phyloP scores from a whole-genome alignment of 2,888 invertebrate genomes.

The Caenorhabditis sp. region DNA sequence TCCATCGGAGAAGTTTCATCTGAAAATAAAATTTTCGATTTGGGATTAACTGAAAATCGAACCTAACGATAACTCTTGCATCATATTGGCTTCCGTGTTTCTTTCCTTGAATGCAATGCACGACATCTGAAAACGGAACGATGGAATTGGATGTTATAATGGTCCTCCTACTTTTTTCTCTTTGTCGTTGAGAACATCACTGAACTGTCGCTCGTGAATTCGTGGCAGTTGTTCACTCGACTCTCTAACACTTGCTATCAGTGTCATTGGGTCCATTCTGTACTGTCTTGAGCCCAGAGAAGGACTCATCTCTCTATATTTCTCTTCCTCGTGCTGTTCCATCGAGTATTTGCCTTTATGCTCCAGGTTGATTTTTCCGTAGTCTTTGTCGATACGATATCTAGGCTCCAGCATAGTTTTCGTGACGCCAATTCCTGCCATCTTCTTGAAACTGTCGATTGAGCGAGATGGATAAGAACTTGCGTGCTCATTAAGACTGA shows the following conservation, averaged over 20 bases:
- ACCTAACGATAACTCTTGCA: slow-evolving; percentile 33
- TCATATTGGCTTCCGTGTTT: background rate
- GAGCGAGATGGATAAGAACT: slow-evolving; percentile 20
- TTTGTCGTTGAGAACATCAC: slow-evolving; percentile 49
- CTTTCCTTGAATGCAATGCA: slow-evolving; percentile 14
- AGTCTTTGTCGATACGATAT: slow-evolving; percentile 8
- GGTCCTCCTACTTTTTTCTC: slow-evolving; percentile 11
- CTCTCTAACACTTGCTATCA: slow-evolving; percentile 43
- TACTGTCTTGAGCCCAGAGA: slow-evolving; percentile 7
- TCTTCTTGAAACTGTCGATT: slow-evolving; percentile 27
- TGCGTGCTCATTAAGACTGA: slow-evolving; percentile 1
- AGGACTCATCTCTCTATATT: background rate
- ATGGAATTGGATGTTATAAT: background rate
- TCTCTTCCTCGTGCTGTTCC: slow-evolving; percentile 2
- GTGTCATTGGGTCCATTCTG: slow-evolving; percentile 39
- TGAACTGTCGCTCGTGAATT: slow-evolving; percentile 46
- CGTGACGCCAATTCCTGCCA: slow-evolving; percentile 1
- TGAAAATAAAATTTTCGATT: slow-evolving; percentile 12
- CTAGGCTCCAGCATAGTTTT: slow-evolving; percentile 60
- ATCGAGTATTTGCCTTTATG: slow-evolving; percentile 9
- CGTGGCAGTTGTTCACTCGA: slow-evolving; percentile 41
- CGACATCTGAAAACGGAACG: slow-evolving; percentile 14
- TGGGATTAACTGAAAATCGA: background rate
- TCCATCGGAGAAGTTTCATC: slow-evolving; percentile 35
- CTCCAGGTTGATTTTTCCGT: slow-evolving; percentile 36